phyloP scores from a whole-genome alignment of 53 echinoderm and acorn worm species.

The Patiria pectinifera region DNA sequence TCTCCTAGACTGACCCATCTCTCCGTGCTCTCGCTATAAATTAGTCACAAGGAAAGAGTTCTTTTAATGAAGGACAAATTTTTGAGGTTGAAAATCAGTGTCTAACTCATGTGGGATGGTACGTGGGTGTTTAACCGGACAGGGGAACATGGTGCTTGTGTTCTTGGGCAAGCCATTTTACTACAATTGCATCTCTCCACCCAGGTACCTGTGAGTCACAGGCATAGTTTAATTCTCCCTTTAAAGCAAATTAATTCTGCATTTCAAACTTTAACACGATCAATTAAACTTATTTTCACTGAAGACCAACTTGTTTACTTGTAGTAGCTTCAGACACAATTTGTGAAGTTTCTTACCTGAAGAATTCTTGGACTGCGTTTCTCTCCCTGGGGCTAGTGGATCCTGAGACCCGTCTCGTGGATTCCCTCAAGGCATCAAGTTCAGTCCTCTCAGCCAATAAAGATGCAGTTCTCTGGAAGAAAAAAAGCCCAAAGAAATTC shows the following conservation, averaged over 20 bases:
- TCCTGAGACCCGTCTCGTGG: conserved; percentile 21
- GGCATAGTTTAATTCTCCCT: too few species aligned
- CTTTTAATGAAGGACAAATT: too few species aligned
- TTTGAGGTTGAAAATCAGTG: too few species aligned
- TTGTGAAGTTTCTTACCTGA: conserved; percentile 18
- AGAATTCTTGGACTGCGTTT: conserved; percentile 52
- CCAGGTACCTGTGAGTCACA: too few species aligned
- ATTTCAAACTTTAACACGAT: too few species aligned
- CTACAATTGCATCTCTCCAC: too few species aligned
- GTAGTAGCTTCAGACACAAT: background rate
- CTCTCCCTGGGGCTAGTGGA: conserved; percentile 49
- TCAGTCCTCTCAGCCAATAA: conserved; percentile 47
- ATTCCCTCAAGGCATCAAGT: conserved; percentile 43
- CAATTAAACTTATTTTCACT: background rate
- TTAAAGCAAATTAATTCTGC: too few species aligned
- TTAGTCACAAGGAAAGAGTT: background rate
- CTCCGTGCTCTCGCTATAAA: conserved; percentile 68
- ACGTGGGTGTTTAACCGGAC: too few species aligned
- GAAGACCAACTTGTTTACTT: background rate
- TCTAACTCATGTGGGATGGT: too few species aligned
- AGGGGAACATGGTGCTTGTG: too few species aligned
- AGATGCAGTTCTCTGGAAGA: conserved; percentile 17
- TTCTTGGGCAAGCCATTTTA: too few species aligned
- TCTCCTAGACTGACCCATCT: conserved; percentile 73
- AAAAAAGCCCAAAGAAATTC: background rate